Evolutionary conservation across 2,888 invertebrate species (phyloP), one percentile per base, ranked within the genome.

Genomic region (Boloria selene): DNA sequence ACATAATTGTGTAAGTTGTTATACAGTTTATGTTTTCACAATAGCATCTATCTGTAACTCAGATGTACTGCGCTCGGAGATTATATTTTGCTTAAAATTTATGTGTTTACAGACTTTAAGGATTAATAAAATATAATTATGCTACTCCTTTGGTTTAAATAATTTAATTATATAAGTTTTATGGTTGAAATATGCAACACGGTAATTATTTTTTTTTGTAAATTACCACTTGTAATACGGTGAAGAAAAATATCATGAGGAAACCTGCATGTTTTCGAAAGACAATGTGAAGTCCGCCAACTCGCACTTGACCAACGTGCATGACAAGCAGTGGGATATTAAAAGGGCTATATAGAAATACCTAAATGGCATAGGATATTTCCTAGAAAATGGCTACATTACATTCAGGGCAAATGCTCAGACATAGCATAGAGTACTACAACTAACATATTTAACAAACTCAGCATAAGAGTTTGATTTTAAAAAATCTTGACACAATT

Each of bases 1-100:
- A 79, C 90, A 90, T 91, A 90, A 90, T 89, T 89, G 88, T 89
- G 79, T 83, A 87, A 89, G 84, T 90, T 89, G 80, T 82, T 59
- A 78, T 81, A 80, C 79, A 87, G 88, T 90, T 89, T 88, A 87
- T 89, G 84, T 85, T 89, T 84, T 84, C 81, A 86, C 85, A 86
- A 86, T 84, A 82, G 80, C 82, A 85, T 84, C 84, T 81, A 74
- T 74, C 73, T 72, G 68, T 75, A 73, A 71, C 53, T 60, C 63
- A 56, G 66, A 61, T 58, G 59, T 67, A 59, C 61, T 42, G 55
- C 17, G 64, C 3, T 13, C 22, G 53, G 59, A 63, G 53, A 55
- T 61, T 54, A 22, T 62, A 60, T 58, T 64, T 56, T 56, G 47
- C 31, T 52, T 50, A 58, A 49, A 22, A 38, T 55, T 38, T 56